phyloP scores from a whole-genome alignment of 92 coral and sea anemone genomes.

The Palythoa grandis region DNA sequence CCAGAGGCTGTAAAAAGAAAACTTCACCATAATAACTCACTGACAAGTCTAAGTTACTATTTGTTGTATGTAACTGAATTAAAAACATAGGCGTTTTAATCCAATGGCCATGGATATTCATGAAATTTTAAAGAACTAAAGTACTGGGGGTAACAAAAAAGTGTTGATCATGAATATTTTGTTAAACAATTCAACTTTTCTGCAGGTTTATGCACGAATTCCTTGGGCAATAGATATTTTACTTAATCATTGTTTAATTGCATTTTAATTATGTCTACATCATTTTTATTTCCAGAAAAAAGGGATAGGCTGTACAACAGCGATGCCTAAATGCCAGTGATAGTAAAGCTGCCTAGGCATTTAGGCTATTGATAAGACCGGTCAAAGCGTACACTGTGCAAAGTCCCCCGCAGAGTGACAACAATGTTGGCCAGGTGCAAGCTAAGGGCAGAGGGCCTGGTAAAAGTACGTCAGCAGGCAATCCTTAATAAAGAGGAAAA shows the following conservation, averaged over 20 bases:
- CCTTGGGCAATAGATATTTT: background rate
- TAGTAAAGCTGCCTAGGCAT: background rate
- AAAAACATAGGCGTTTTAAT: background rate
- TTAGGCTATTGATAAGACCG: background rate
- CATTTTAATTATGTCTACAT: background rate
- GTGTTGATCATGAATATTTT: background rate
- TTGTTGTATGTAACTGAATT: background rate
- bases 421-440: background rate
- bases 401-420: constrained; percentile 2
- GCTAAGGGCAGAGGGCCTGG: constrained; percentile 1
- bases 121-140: background rate
- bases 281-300: background rate
- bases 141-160: background rate
- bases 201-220: constrained; percentile 4
- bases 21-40: background rate
- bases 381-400: background rate
- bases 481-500: background rate
- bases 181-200: background rate
- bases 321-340: background rate
- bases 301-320: constrained; percentile 7
- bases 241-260: background rate
- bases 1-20: constrained; percentile 2
- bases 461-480: background rate
- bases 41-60: background rate
- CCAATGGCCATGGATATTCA: background rate